Evolutionary conservation across 2,113 vertebrate species (phyloP).

Genomic region (Dromiciops gliroides): DNA sequence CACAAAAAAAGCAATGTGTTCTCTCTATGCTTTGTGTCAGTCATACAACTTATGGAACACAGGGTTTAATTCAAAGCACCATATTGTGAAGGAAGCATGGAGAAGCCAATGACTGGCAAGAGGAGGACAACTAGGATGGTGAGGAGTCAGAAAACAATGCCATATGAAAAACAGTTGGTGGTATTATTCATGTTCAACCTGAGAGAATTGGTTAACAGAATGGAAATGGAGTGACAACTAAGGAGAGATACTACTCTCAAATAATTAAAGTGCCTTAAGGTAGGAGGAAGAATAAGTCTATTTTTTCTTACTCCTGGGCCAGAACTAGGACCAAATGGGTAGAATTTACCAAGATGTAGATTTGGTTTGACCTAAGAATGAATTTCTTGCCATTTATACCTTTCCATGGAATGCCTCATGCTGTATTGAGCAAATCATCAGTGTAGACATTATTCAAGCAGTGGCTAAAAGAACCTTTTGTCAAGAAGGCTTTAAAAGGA

Average conservation of each 20-base stretch:
- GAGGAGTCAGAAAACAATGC: neutral
- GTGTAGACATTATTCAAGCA: neutral
- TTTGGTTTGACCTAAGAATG: neutral
- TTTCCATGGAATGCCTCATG: neutral
- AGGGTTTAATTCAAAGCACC: neutral
- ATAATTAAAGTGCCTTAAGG: neutral
- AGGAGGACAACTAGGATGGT: neutral
- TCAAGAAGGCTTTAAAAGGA: neutral
- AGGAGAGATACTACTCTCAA: constrained; percentile 11
- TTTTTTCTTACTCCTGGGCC: neutral
- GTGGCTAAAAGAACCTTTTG: neutral
- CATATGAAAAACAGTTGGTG: constrained; percentile 22
- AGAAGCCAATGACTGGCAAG: neutral
- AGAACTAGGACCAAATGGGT: neutral
- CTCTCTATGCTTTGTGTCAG: neutral
- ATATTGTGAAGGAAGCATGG: neutral
- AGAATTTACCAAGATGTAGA: neutral
- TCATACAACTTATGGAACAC: neutral
- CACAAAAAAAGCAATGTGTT: too few species aligned
- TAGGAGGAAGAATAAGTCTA: neutral
- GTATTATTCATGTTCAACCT: constrained; percentile 8
- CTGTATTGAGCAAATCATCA: neutral
- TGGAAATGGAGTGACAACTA: too few species aligned
- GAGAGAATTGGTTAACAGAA: constrained; percentile 3
- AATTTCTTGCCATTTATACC: neutral